Conservation (phyloP, 2,888 invertebrate genomes). For the Dolomedes plantarius region DNA sequence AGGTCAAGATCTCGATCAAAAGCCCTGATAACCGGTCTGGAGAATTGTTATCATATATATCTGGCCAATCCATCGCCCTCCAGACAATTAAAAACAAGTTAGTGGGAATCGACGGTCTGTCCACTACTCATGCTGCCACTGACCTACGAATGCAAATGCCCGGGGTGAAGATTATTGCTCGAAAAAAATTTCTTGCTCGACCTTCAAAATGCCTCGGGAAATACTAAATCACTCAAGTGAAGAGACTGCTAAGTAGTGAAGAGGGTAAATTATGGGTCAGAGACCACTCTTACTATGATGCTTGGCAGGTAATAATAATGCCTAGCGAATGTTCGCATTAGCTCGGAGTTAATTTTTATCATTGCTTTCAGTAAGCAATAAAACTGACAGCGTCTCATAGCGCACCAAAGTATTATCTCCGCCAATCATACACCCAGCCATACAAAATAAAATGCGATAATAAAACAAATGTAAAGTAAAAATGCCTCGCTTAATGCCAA, state of each 20-base stretch:
- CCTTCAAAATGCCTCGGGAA: slow-evolving; percentile 31
- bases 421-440: no score
- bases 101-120: slow-evolving; percentile 23
- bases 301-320: background rate
- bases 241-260: slow-evolving; percentile 13
- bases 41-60: slow-evolving; percentile 29
- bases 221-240: slow-evolving; percentile 34
- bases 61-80: slow-evolving; percentile 13
- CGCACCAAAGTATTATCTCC: no score
- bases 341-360: background rate
- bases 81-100: slow-evolving; percentile 60
- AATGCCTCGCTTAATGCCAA: no score
- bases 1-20: slow-evolving; percentile 6
- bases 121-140: slow-evolving; percentile 46
- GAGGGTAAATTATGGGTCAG: slow-evolving; percentile 31
- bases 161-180: slow-evolving; percentile 6
- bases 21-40: slow-evolving; percentile 27
- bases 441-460: no score
- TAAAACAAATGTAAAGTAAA: no score
- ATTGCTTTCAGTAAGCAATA: no score
- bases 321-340: background rate
- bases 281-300: background rate
- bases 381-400: no score
- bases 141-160: slow-evolving; percentile 29
- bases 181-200: slow-evolving; percentile 27